Percentiles rank a stretch among this genome's conserved stretches.
Conservation (phyloP, 2,888 invertebrate species). For the Agrochola circellaris region DNA sequence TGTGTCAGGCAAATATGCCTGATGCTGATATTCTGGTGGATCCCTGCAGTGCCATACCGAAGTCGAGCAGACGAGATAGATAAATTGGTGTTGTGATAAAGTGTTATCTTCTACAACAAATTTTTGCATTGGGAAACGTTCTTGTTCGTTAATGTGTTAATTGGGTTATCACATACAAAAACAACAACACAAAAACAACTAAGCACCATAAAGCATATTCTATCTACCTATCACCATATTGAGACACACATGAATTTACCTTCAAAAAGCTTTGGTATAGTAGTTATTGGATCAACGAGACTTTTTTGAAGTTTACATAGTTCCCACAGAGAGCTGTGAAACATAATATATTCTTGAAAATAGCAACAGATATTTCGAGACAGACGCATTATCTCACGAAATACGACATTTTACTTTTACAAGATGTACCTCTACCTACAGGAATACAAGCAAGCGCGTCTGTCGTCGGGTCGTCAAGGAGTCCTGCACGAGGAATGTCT, state of each 20-base stretch:
- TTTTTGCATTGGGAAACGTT: too few species aligned
- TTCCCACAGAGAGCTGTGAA: not conserved
- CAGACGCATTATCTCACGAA: constrained; percentile 1
- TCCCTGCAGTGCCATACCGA: too few species aligned
- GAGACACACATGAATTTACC: not conserved
- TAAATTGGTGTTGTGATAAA: too few species aligned
- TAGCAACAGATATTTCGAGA: constrained; percentile 13
- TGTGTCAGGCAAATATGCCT: too few species aligned
- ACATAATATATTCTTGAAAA: not conserved
- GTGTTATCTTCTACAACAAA: too few species aligned
- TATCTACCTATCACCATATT: too few species aligned
- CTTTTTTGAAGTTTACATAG: not conserved
- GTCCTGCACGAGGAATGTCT: constrained; percentile 51
- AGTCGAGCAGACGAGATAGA: too few species aligned
- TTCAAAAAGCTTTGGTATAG: not conserved
- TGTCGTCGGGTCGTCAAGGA: not conserved
- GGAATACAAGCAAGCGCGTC: constrained; percentile 11
- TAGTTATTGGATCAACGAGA: not conserved
- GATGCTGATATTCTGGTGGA: too few species aligned
- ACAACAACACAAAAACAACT: too few species aligned
- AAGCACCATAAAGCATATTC: too few species aligned
- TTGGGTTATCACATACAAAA: not conserved
- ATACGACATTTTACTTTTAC: constrained; percentile 12
- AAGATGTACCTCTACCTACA: not conserved
- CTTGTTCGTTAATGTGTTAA: too few species aligned